These are phyloP conservation scores for Parotia lawesii DNA, from an alignment of 2,113 vertebrate species.

Conservation along the genomic window DNA sequence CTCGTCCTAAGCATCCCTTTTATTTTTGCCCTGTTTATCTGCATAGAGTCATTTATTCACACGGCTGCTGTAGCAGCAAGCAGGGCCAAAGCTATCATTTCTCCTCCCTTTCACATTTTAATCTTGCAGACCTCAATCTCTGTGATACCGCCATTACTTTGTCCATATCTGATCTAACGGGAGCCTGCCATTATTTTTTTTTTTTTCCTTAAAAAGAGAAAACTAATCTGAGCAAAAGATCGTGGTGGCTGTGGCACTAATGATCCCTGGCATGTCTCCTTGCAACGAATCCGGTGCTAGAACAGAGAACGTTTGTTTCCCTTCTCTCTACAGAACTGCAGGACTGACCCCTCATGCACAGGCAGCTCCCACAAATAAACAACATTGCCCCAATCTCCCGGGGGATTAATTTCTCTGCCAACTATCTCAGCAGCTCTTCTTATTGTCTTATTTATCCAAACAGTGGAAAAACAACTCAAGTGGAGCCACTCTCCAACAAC, in stretches of 20 bases:
- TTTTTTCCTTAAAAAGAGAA: neutral
- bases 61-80: neutral
- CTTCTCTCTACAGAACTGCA: neutral
- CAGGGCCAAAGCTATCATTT: conserved; percentile 27
- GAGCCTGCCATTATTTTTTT: conserved; percentile 5
- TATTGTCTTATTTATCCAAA: conserved; percentile 58
- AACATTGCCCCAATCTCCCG: neutral
- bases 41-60: conserved; percentile 5
- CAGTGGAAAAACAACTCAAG: conserved; percentile 40
- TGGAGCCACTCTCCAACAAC: neutral
- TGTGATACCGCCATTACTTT: conserved; percentile 13
- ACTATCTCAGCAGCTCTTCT: conserved; percentile 16
- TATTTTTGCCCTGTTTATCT: conserved; percentile 38
- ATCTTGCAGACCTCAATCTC: conserved; percentile 49
- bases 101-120: conserved; percentile 48
- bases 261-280: conserved; percentile 18
- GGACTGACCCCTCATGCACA: conserved; percentile 7
- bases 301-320: conserved; percentile 40
- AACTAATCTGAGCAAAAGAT: conserved; percentile 9
- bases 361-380: conserved; percentile 11
- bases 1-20: conserved; percentile 23
- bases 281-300: neutral
- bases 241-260: conserved; percentile 42
- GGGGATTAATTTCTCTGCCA: conserved; percentile 44
- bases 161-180: neutral